These are phyloP conservation scores for Drosophila paramelanica DNA, from an alignment of 2,888 invertebrate genomes.

Conservation along the genomic window DNA sequence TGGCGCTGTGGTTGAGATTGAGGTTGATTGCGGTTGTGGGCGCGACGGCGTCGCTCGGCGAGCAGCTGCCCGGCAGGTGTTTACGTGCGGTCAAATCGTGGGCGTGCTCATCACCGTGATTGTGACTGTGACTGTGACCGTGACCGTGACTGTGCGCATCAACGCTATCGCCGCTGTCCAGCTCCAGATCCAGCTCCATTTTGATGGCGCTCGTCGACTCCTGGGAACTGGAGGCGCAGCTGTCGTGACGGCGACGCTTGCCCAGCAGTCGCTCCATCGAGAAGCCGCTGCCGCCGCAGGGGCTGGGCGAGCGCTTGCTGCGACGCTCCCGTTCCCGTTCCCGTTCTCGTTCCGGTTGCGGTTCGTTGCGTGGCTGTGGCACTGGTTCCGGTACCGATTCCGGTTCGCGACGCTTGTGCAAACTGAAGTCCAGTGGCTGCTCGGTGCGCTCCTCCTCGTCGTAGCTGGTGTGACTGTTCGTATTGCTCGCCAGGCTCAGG, in stretches of 20 bases:
- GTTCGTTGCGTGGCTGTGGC: slow-evolving; percentile 6
- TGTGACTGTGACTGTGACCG: not conserved
- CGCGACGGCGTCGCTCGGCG: not conserved
- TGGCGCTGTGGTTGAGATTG: slow-evolving; percentile 5
- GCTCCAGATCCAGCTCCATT: slow-evolving; percentile 67
- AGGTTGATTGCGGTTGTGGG: slow-evolving; percentile 3
- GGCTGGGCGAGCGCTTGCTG: slow-evolving; percentile 56
- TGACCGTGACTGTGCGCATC: slow-evolving; percentile 10
- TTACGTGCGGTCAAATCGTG: slow-evolving; percentile 40
- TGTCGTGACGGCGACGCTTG: slow-evolving; percentile 72
- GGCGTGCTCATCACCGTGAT: slow-evolving; percentile 8
- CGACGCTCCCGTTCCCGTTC: slow-evolving; percentile 9
- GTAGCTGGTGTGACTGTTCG: slow-evolving; percentile 43
- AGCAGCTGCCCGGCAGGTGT: slow-evolving; percentile 26
- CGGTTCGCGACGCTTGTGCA: slow-evolving; percentile 74
- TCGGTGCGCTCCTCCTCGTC: slow-evolving; percentile 67
- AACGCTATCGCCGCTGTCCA: slow-evolving; percentile 37
- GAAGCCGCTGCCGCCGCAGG: slow-evolving; percentile 70
- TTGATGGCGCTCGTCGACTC: slow-evolving; percentile 49
- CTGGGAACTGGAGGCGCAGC: slow-evolving; percentile 48
- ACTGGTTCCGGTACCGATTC: slow-evolving; percentile 16
- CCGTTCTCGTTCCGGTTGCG: not conserved
- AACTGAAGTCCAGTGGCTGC: slow-evolving; percentile 83
- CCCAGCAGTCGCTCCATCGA: slow-evolving; percentile 81
- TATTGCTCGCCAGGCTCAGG: slow-evolving; percentile 55